Evolutionary conservation across 2,113 vertebrate species (phyloP).

Genomic region (Plecotus auritus): DNA sequence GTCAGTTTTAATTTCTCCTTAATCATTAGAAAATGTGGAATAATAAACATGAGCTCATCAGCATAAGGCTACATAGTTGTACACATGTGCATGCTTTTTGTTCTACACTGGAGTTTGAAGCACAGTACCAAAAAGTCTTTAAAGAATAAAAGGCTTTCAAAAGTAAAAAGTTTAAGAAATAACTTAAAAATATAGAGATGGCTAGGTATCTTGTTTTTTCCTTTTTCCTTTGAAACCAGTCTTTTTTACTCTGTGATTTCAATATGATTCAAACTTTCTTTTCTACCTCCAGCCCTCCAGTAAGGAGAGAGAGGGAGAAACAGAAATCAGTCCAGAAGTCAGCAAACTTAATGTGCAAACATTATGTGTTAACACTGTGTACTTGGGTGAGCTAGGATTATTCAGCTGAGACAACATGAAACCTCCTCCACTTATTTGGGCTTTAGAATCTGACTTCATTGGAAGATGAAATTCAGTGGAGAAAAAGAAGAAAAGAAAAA

Average conservation of each 20-base stretch:
- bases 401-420: background rate
- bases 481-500: background rate
- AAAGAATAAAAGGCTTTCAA: background rate
- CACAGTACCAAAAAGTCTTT: background rate
- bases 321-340: background rate
- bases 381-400: background rate
- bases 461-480: background rate
- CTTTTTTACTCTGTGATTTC: background rate
- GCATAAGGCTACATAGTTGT: background rate
- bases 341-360: background rate
- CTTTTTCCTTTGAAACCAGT: background rate
- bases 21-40: background rate
- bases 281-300: background rate
- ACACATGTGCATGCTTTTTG: background rate
- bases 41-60: background rate
- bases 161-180: background rate
- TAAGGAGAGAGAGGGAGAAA: background rate
- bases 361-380: background rate
- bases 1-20: conserved; percentile 6
- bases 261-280: background rate
- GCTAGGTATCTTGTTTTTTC: background rate
- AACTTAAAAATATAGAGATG: background rate
- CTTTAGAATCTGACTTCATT: conserved; percentile 23
- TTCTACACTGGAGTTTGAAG: background rate
- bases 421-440: background rate